phyloP scores from a whole-genome alignment of 2,888 invertebrate genomes.

The Byasa hedistus region DNA sequence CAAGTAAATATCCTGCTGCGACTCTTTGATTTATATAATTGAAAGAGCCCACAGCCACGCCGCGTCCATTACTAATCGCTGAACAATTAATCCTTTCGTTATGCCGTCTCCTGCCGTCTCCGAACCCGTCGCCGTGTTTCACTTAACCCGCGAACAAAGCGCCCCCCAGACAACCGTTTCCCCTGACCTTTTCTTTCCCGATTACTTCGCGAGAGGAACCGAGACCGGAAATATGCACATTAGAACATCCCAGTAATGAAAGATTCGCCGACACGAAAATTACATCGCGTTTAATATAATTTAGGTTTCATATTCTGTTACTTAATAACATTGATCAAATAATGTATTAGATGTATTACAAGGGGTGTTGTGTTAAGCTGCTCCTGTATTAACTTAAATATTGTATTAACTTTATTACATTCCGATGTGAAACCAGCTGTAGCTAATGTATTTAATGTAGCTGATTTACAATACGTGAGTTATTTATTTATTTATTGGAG shows the following conservation, averaged over 20 bases:
- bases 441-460: too few species aligned
- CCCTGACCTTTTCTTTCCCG: constrained; percentile 21
- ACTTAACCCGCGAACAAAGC: constrained; percentile 21
- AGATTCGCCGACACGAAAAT: background rate
- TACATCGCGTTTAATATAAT: background rate
- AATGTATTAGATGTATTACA: too few species aligned
- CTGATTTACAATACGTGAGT: too few species aligned
- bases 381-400: too few species aligned
- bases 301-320: background rate
- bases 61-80: constrained; percentile 8
- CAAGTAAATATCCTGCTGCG: background rate
- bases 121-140: constrained; percentile 14
- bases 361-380: too few species aligned
- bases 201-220: background rate
- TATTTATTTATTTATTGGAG: too few species aligned
- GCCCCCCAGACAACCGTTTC: constrained; percentile 16
- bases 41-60: background rate
- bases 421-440: too few species aligned
- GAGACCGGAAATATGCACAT: background rate
- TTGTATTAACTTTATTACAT: too few species aligned
- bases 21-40: background rate
- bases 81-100: constrained; percentile 18
- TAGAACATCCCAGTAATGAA: background rate
- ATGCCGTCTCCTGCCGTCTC: background rate
- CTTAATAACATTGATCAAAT: background rate